phyloP scores from a whole-genome alignment of 2,113 vertebrate genomes.

The Hippocampus abdominalis region DNA sequence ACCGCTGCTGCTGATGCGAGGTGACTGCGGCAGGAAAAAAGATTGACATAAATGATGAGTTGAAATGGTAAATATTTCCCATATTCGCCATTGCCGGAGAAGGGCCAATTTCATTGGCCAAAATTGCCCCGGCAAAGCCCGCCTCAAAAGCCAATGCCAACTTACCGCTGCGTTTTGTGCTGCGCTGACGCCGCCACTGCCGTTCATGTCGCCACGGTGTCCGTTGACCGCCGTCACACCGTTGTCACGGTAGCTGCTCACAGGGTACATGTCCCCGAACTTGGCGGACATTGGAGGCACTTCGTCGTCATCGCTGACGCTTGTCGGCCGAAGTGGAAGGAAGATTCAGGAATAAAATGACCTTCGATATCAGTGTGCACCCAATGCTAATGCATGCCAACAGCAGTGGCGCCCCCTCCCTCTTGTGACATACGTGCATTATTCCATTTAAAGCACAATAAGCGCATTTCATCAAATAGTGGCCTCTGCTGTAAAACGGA shows the following conservation, averaged over 20 bases:
- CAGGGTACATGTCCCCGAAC: conserved; percentile 85
- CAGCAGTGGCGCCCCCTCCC: neutral
- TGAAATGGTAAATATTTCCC: neutral
- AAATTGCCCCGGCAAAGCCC: too few species aligned
- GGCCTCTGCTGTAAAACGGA: too few species aligned
- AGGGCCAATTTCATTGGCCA: too few species aligned
- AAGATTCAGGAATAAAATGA: neutral
- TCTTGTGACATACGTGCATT: neutral
- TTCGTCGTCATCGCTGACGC: conserved; percentile 83
- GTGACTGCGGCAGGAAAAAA: conserved; percentile 70
- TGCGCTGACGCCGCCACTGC: conserved; percentile 76
- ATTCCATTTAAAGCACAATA: neutral
- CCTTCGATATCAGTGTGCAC: neutral
- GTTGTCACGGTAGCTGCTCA: conserved; percentile 82
- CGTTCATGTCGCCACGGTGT: conserved; percentile 81
- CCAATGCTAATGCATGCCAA: neutral
- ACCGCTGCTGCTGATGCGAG: conserved; percentile 86
- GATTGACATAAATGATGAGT: neutral
- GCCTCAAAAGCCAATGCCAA: neutral
- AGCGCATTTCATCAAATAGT: too few species aligned
- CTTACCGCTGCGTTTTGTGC: conserved; percentile 84
- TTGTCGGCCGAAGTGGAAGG: conserved; percentile 37
- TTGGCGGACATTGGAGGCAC: conserved; percentile 85
- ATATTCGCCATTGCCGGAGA: too few species aligned
- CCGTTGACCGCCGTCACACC: conserved; percentile 83